These are phyloP conservation scores for Propithecus perrieri DNA, from an alignment of 2,797 vertebrate species.

Conservation along the genomic window DNA sequence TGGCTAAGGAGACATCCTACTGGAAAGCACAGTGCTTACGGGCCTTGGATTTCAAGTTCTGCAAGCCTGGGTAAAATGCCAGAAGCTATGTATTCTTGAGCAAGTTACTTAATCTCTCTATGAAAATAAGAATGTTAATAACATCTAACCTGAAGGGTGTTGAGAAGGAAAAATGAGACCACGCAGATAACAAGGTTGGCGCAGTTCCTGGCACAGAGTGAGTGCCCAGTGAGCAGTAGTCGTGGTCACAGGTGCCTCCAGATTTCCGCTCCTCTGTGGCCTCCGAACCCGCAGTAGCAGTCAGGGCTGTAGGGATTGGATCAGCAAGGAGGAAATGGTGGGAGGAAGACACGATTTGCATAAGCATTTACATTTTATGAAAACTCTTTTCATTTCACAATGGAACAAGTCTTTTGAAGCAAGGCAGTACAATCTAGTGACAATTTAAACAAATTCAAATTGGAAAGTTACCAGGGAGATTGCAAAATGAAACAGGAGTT, in stretches of 20 bases:
- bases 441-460: slow-evolving; percentile 61
- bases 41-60: neutral
- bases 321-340: neutral
- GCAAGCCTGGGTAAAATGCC: neutral
- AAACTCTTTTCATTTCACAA: slow-evolving; percentile 47
- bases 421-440: slow-evolving; percentile 27
- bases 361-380: slow-evolving; percentile 50
- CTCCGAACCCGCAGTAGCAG: neutral
- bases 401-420: slow-evolving; percentile 43
- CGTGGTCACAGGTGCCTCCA: neutral
- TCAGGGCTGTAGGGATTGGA: neutral
- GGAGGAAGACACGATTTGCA: neutral
- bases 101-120: neutral
- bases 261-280: neutral
- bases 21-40: neutral
- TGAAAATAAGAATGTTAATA: slow-evolving; percentile 20
- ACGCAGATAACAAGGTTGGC: neutral
- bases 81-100: neutral
- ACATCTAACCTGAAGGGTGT: neutral
- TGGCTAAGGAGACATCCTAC: neutral
- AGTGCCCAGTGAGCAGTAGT: neutral
- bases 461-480: slow-evolving; percentile 36
- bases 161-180: slow-evolving; percentile 23
- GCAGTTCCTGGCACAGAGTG: neutral
- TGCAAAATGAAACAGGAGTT: slow-evolving; percentile 8